Conservation (phyloP, 1,140 invertebrate species). For the Frieseomelitta varia region DNA sequence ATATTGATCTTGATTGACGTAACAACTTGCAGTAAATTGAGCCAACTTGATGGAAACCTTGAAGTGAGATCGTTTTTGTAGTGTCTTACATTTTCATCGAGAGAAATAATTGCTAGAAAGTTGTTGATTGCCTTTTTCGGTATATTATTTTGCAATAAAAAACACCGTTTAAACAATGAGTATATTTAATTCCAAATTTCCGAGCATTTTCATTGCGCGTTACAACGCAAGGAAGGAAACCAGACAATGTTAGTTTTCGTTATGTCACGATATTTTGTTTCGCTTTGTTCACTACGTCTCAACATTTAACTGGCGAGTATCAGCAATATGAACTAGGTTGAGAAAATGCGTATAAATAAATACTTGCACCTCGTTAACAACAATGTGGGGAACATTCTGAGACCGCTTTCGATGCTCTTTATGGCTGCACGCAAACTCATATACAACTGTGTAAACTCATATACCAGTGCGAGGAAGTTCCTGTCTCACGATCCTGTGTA, state of each 20-base stretch:
- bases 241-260: not conserved
- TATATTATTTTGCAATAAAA: not conserved
- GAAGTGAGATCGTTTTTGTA: not conserved
- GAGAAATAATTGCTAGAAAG: conserved; percentile 1
- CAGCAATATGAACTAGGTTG: not conserved
- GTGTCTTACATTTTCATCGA: not conserved
- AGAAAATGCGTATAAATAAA: not conserved
- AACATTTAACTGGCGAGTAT: not conserved
- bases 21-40: not conserved
- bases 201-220: not conserved
- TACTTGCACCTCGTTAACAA: not conserved
- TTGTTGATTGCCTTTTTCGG: not conserved
- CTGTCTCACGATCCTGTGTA: not conserved
- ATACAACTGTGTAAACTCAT: not conserved
- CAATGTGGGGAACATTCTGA: not conserved
- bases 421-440: not conserved
- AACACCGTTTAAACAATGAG: not conserved
- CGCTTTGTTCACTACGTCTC: not conserved
- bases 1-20: too few relatives aligned
- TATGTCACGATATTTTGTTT: not conserved
- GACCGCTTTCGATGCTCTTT: not conserved
- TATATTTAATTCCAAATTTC: not conserved
- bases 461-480: not conserved
- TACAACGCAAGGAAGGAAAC: not conserved
- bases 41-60: not conserved